Conservation (phyloP, 2,888 invertebrate genomes). For the Trypoxylon attenuatum region DNA sequence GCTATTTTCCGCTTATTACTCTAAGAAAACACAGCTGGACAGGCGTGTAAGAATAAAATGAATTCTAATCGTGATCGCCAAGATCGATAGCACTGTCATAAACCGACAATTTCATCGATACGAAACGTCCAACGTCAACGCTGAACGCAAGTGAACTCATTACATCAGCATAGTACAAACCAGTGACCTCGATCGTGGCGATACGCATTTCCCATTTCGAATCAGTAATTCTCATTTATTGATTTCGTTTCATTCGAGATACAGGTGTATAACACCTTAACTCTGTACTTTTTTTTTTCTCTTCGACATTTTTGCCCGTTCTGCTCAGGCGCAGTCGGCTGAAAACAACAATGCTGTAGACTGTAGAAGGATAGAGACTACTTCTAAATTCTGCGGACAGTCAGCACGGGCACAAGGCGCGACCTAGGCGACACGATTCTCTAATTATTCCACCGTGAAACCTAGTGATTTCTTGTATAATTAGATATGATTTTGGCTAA, state of each 20-base stretch:
- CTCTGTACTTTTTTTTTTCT: conserved; percentile 18
- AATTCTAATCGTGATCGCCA: too few species aligned
- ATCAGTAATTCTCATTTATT: conserved; percentile 56
- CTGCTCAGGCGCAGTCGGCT: conserved; percentile 62
- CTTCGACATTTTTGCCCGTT: conserved; percentile 49
- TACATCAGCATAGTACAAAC: too few species aligned
- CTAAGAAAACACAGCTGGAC: too few species aligned
- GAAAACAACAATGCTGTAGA: conserved; percentile 72
- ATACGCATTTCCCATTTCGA: conserved; percentile 14
- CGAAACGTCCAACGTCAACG: too few species aligned
- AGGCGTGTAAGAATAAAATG: too few species aligned
- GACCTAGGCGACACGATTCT: conserved; percentile 23
- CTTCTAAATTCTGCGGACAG: conserved; percentile 44
- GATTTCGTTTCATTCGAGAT: conserved; percentile 48
- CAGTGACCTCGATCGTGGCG: conserved; percentile 28
- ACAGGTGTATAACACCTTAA: conserved; percentile 43
- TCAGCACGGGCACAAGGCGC: conserved; percentile 47
- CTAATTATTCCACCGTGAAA: conserved; percentile 6
- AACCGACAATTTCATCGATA: too few species aligned
- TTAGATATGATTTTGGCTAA: background rate
- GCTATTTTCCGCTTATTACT: too few species aligned
- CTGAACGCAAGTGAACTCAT: too few species aligned
- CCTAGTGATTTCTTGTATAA: background rate
- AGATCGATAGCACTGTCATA: too few species aligned
- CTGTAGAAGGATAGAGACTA: conserved; percentile 64